Base-by-base conservation (phyloP, 92 coral and sea anemone species). In the Porites evermanni region DNA sequence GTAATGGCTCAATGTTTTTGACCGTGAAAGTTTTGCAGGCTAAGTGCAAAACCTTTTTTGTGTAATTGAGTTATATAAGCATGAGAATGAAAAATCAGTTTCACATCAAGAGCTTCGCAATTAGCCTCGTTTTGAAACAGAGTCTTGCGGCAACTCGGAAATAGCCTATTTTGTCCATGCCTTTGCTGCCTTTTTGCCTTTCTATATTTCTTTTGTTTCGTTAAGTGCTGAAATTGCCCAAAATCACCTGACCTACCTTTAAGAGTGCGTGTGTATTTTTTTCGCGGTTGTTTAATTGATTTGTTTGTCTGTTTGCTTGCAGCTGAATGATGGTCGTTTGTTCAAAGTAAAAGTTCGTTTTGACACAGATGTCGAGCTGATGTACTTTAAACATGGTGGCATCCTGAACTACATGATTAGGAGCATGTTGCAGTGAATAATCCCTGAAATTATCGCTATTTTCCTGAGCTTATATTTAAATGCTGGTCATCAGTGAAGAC, bases 371-470 rank as follows among this genome's bases (percentile, higher is more conserved):
- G 97, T 97, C 32, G 99, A 97, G 87, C 80, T 97, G 74, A 83
- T 90, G 68, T 97, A 93, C 91, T 97, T 93, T 91, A 94, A 92
- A 75, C 92, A 97, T 73, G 99, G 99, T 24, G 99, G 99, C 60
- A 97, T 97, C 60, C 86, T 97, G 67, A 97, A 97, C 89, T 97
- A 93, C 91, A 97, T 97, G 99, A 97, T 97, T 66, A 91, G 99
- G 87, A 85, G 98, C 81, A 95, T 97, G 98, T 91, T 94, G 52
- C 59, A 86, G 53, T 85, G 72, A 80, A 51, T 56, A n/a, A 5
- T 32, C 89, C 61, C 82, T 85, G 77, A 81, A 70, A 64, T 13
- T 59, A 77, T 38, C 47, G 53, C 72, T 29, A 29, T 20, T 32
- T 10, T 12, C 56, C 44, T 47, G 26, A 1, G 47, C 47, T 38